A percentile compares a stretch with the other conserved stretches of the same genome.
phyloP scores from a whole-genome alignment of 2,888 invertebrate genomes.

The Emmelina monodactyla region DNA sequence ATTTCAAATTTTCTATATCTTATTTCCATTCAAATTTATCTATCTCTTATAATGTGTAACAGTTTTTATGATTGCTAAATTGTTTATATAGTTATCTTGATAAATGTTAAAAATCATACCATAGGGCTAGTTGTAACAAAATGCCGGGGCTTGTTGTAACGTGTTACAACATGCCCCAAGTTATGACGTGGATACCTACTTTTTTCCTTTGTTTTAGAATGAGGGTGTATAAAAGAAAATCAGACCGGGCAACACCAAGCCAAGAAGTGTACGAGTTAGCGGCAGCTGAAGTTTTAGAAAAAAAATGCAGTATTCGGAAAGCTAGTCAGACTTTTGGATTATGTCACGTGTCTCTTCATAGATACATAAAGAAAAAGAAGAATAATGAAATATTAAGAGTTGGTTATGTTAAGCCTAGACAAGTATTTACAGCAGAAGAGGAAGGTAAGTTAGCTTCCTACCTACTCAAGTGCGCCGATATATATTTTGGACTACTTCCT shows the following conservation, averaged over 20 bases:
- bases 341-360: slow-evolving; percentile 7
- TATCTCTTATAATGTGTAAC: no score
- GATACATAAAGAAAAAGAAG: slow-evolving; percentile 12
- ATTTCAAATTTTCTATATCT: no score
- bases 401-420: slow-evolving; percentile 4
- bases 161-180: slow-evolving; percentile 12
- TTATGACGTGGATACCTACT: slow-evolving; percentile 5
- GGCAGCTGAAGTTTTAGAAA: slow-evolving; percentile 15
- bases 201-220: slow-evolving; percentile 10
- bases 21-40: no score
- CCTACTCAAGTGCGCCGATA: slow-evolving; percentile 4
- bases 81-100: slow-evolving; percentile 10
- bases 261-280: slow-evolving; percentile 14
- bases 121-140: slow-evolving; percentile 12
- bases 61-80: slow-evolving; percentile 9
- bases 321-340: slow-evolving; percentile 11
- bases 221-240: no score
- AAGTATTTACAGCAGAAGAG: slow-evolving; percentile 2
- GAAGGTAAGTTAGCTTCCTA: slow-evolving; percentile 4
- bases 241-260: no score
- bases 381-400: slow-evolving; percentile 8
- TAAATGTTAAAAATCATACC: slow-evolving; percentile 11
- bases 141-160: slow-evolving; percentile 12
- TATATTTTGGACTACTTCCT: slow-evolving; percentile 5
- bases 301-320: slow-evolving; percentile 10